Percentiles rank a stretch among this genome's conserved stretches.
These are phyloP conservation scores for Polymixis flavicincta DNA, from an alignment of 2,888 invertebrate species.

Conservation along the genomic window DNA sequence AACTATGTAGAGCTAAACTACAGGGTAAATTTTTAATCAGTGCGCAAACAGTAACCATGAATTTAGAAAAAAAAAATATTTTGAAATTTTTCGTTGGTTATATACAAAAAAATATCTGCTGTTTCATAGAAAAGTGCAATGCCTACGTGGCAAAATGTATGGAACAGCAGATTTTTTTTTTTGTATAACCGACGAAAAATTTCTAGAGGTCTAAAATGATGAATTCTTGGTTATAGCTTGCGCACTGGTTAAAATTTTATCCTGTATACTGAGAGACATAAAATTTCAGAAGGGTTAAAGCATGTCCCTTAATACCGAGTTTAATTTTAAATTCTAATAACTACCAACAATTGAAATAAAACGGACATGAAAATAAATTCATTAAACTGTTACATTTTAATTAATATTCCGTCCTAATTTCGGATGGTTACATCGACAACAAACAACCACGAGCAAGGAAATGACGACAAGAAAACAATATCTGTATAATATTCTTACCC, in stretches of 20 bases:
- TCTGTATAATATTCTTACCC: conserved; percentile 44
- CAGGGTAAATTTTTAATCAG: too few relatives aligned
- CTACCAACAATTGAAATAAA: conserved; percentile 14
- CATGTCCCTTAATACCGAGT: not conserved
- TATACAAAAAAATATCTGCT: too few relatives aligned
- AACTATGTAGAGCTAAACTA: conserved; percentile 1
- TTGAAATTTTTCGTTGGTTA: too few relatives aligned
- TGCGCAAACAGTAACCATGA: too few relatives aligned
- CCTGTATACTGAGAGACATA: not conserved
- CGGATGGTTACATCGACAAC: conserved; percentile 31
- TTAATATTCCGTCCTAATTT: conserved; percentile 46
- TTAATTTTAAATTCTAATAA: conserved; percentile 11
- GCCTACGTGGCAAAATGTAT: too few relatives aligned
- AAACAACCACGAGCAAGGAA: conserved; percentile 24
- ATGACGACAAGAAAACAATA: conserved; percentile 49
- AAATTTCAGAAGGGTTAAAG: not conserved
- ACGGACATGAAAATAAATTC: conserved; percentile 13
- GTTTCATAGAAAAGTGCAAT: too few relatives aligned
- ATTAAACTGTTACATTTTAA: conserved; percentile 34
- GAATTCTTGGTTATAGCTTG: too few relatives aligned
- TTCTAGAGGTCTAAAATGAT: too few relatives aligned
- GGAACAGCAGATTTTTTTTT: too few relatives aligned
- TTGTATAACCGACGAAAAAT: too few relatives aligned
- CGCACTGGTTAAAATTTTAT: too few relatives aligned
- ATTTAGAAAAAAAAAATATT: too few relatives aligned